Percentiles rank a stretch among this genome's conserved stretches.
Evolutionary conservation across 2,888 invertebrate species (phyloP).

Genomic region (Microplitis manilae): DNA sequence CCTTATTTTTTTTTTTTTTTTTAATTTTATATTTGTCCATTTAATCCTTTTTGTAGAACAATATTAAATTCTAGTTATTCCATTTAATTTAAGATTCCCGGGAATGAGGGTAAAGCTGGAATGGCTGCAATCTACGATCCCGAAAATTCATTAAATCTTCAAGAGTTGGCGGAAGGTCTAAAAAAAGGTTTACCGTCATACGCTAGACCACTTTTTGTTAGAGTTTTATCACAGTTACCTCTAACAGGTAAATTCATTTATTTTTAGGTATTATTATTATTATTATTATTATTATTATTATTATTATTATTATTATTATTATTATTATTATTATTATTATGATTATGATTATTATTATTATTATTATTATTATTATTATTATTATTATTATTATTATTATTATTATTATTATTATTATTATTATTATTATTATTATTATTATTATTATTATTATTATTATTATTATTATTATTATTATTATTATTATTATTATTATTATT

Average conservation of each 20-base stretch:
- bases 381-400: not conserved
- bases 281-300: not conserved
- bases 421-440: too few relatives aligned
- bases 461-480: not conserved
- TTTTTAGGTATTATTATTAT: not conserved
- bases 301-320: not conserved
- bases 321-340: not conserved
- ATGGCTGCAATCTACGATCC: conserved; percentile 93
- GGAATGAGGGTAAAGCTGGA: conserved; percentile 89
- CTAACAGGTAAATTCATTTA: conserved; percentile 75
- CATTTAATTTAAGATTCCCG: conserved; percentile 76
- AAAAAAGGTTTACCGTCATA: conserved; percentile 85
- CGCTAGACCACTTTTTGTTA: conserved; percentile 90
- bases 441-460: not conserved
- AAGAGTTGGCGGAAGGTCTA: conserved; percentile 77
- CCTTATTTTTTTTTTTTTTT: too few relatives aligned
- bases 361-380: not conserved
- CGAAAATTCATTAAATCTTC: conserved; percentile 75
- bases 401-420: not conserved
- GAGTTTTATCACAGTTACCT: conserved; percentile 84
- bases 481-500: not conserved
- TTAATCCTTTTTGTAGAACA: conserved; percentile 13
- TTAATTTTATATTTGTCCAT: too few relatives aligned
- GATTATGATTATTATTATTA: not conserved
- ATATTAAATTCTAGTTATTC: conserved; percentile 7